These are phyloP conservation scores for Pinna nobilis DNA, from an alignment of 1,140 invertebrate species.

Conservation along the genomic window DNA sequence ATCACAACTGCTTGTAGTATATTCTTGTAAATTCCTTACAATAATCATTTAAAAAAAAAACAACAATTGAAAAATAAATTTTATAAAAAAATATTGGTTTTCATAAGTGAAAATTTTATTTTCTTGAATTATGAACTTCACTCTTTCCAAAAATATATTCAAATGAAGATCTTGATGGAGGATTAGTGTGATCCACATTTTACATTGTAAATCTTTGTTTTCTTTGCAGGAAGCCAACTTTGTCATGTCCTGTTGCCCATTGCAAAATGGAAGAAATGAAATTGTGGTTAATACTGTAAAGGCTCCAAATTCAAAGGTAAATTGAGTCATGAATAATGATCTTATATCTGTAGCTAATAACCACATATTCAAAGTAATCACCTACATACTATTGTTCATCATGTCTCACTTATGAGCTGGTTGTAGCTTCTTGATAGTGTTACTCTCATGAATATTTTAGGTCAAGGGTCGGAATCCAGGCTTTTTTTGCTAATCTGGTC, in stretches of 20 bases:
- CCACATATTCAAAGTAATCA: background rate
- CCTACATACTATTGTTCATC: background rate
- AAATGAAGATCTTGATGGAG: background rate
- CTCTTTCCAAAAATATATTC: too few relatives aligned
- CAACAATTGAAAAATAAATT: too few relatives aligned
- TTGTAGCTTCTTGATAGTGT: too few relatives aligned
- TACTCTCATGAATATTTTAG: too few relatives aligned
- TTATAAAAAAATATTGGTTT: background rate
- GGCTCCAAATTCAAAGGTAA: conserved; percentile 39
- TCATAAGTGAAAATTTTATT: background rate
- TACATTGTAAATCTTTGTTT: background rate
- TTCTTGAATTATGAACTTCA: background rate
- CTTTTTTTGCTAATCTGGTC: too few relatives aligned
- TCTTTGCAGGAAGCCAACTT: conserved; percentile 46
- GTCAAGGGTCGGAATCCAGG: too few relatives aligned
- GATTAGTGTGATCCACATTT: background rate
- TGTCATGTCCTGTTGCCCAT: conserved; percentile 49
- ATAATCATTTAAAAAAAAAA: too few relatives aligned
- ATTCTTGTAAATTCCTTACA: too few relatives aligned
- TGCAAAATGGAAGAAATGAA: conserved; percentile 51
- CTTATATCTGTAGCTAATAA: background rate
- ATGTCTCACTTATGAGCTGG: background rate
- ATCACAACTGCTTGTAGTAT: too few relatives aligned
- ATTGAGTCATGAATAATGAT: background rate
- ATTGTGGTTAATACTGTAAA: conserved; percentile 42